Conservation (phyloP, 35 echinoderm and acorn worm genomes). For the Lytechinus pictus region DNA sequence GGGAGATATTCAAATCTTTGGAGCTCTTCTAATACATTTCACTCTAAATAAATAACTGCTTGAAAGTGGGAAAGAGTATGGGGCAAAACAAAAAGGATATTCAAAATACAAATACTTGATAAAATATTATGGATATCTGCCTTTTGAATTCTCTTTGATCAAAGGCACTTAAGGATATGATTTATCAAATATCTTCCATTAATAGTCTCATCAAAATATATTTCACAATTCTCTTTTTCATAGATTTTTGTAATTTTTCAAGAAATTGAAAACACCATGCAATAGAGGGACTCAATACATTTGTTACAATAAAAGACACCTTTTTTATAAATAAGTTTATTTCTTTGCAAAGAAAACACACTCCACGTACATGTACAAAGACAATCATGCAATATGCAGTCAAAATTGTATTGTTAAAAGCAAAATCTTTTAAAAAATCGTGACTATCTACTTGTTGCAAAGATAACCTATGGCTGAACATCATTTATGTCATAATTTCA, state of each 20-base stretch:
- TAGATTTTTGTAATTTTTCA: neutral
- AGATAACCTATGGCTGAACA: neutral
- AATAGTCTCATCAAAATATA: constrained; percentile 21
- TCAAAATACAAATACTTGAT: neutral
- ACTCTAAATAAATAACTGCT: neutral
- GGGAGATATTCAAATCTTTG: neutral
- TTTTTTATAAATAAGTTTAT: neutral
- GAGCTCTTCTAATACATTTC: neutral
- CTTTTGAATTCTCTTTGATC: neutral
- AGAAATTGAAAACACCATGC: neutral
- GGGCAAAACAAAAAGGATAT: neutral
- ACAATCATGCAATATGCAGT: neutral
- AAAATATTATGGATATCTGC: neutral
- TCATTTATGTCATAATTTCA: neutral
- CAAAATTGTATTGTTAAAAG: neutral
- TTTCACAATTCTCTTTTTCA: neutral
- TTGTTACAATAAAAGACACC: neutral
- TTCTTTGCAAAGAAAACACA: neutral
- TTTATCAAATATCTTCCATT: neutral
- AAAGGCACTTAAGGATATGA: neutral
- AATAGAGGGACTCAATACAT: neutral
- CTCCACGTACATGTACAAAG: neutral
- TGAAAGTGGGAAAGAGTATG: neutral
- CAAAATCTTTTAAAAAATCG: neutral
- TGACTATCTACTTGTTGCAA: neutral